Evolutionary conservation across 2,888 invertebrate genomes (phyloP).

Genomic region (Neuroscelio doddi): DNA sequence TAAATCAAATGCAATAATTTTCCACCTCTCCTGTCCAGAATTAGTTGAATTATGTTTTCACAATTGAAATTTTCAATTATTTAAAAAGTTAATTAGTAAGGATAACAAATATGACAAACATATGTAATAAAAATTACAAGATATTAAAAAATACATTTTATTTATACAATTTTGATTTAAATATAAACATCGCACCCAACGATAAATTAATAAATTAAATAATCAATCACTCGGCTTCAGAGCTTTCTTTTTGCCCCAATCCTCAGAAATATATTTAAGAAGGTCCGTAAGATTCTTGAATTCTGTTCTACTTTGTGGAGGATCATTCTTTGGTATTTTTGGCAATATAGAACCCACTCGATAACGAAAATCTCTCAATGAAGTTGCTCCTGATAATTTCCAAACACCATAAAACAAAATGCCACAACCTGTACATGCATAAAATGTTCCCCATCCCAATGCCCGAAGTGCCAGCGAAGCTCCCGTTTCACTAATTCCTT

Average conservation of each 20-base stretch:
- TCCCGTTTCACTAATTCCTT: constrained; percentile 83
- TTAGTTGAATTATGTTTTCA: no score
- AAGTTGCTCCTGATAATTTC: constrained; percentile 90
- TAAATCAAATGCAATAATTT: no score
- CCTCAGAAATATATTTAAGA: constrained; percentile 78
- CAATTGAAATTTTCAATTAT: no score
- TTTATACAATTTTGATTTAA: no score
- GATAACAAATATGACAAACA: no score
- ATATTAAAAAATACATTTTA: no score
- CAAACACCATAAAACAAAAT: constrained; percentile 87
- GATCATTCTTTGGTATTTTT: constrained; percentile 82
- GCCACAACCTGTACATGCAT: constrained; percentile 89
- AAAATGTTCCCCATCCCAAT: constrained; percentile 89
- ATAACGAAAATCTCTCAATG: constrained; percentile 87
- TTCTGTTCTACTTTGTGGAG: constrained; percentile 88
- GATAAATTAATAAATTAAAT: constrained; percentile 23
- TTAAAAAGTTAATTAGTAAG: no score
- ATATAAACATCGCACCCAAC: background rate
- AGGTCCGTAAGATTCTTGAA: constrained; percentile 90
- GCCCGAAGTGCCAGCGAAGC: constrained; percentile 86
- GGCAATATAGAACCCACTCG: constrained; percentile 88
- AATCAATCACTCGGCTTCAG: constrained; percentile 10
- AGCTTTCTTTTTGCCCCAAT: constrained; percentile 58
- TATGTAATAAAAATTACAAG: no score
- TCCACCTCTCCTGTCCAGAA: no score